Evolutionary conservation across 2,888 invertebrate species (phyloP), one percentile per base, ranked within the genome.

Genomic region (Linnaemya tessellans): DNA sequence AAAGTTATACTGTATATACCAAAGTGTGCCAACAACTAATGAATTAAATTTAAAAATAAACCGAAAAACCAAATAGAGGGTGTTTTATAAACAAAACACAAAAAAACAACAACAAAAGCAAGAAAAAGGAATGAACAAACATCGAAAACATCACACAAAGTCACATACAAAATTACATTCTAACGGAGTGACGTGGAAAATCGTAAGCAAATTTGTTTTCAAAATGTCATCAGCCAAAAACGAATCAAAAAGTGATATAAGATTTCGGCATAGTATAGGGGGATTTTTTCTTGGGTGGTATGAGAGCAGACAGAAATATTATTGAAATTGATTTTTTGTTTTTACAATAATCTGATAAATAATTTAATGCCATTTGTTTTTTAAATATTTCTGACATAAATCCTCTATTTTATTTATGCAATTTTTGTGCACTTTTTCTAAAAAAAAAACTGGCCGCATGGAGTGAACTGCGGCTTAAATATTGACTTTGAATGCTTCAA

Each of bases 1-100:
- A 25, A 25, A 38, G 64, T 25, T 5, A 30, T 18, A n/a, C 10
- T 25, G 30, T 4, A 41, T 4, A 41, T 49, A 11, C 43, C 43
- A 0, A 73, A 58, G 25, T 20, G 30, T 15, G 77, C 22, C 56
- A 82, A 73, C 22, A 43, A 49, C 46, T 38, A 38, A 51, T 78
- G 65, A 78, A 83, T 67, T 51, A 71, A 82, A 83, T 43, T 78
- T 64, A 65, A 20, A 82, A 56, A 77, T 62, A 75, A 60, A 64
- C 22, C 15, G 8, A 20, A 77, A 70, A 41, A 13, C 5, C 49
- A 30, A 71, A 11, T 51, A 54, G 82, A 58, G 65, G 77, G 82
- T 83, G 77, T 78, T 82, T 75, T 67, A 51, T 49, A 79, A 18
- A 41, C 15, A 71, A 38, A 64, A 20, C 41, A 9, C 15, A 35